Conservation (phyloP, 2,888 invertebrate genomes). For the Lycophotia porphyrea region DNA sequence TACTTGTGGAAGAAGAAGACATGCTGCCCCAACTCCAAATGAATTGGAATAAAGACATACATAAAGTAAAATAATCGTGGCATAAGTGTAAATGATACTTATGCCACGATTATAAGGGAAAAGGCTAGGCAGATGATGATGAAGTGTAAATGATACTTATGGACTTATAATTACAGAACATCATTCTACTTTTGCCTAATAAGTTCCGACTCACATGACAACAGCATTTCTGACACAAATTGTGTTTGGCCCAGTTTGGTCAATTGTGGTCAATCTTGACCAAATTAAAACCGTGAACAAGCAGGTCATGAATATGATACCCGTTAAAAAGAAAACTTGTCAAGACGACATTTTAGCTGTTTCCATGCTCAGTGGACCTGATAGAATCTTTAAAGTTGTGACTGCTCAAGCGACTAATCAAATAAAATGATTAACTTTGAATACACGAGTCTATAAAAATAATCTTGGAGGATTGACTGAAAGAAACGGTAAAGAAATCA, state of each 20-base stretch:
- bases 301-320: constrained; percentile 2
- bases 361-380: constrained; percentile 41
- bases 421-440: constrained; percentile 36
- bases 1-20: not conserved
- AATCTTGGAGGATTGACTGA: constrained; percentile 3
- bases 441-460: constrained; percentile 23
- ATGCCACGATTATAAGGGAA: no score
- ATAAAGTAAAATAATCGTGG: not conserved
- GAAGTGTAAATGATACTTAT: not conserved
- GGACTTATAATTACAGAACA: not conserved
- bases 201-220: constrained; percentile 1
- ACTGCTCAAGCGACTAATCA: constrained; percentile 43
- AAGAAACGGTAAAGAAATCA: not conserved
- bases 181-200: not conserved
- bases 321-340: not conserved
- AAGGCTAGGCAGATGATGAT: no score
- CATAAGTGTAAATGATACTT: not conserved
- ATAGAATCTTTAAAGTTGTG: constrained; percentile 52
- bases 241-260: constrained; percentile 7
- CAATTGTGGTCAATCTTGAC: constrained; percentile 10
- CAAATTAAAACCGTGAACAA: constrained; percentile 7
- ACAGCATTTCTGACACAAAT: constrained; percentile 14
- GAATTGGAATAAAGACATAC: not conserved
- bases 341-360: constrained; percentile 49
- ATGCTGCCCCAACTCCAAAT: not conserved